Percentiles rank a stretch among this genome's conserved stretches.
Conservation (phyloP, 2,888 invertebrate genomes). For the Hydrotaea diabolus region DNA sequence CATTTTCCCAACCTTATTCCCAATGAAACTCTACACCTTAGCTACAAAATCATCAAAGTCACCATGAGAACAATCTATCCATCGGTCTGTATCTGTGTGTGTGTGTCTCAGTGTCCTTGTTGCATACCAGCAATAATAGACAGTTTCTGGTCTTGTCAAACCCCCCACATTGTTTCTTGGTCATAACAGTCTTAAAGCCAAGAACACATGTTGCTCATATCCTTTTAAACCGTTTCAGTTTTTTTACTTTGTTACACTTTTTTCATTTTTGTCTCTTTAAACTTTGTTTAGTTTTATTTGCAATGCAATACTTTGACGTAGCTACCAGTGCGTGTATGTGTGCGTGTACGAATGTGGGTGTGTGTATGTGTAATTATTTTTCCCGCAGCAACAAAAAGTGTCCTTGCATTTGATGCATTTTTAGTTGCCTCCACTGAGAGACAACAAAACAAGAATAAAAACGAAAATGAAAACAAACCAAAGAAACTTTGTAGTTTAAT, state of each 20-base stretch:
- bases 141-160: background rate
- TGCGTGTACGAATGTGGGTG: no score
- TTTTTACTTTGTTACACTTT: background rate
- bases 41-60: no score
- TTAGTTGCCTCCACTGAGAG: background rate
- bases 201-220: background rate
- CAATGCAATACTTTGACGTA: background rate
- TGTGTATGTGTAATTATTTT: background rate
- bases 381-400: background rate
- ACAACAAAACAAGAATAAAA: background rate
- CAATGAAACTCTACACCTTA: no score
- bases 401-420: conserved; percentile 23
- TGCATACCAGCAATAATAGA: no score
- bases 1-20: no score
- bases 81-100: no score
- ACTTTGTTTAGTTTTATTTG: background rate
- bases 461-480: background rate
- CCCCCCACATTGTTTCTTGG: background rate
- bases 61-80: no score
- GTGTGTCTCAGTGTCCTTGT: no score
- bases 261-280: background rate
- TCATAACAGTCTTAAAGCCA: background rate
- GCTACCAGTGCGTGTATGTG: background rate
- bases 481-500: background rate
- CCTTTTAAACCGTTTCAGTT: background rate